Base-by-base conservation (phyloP, 2,888 invertebrate genomes). In the Platycheirus rosarum region DNA sequence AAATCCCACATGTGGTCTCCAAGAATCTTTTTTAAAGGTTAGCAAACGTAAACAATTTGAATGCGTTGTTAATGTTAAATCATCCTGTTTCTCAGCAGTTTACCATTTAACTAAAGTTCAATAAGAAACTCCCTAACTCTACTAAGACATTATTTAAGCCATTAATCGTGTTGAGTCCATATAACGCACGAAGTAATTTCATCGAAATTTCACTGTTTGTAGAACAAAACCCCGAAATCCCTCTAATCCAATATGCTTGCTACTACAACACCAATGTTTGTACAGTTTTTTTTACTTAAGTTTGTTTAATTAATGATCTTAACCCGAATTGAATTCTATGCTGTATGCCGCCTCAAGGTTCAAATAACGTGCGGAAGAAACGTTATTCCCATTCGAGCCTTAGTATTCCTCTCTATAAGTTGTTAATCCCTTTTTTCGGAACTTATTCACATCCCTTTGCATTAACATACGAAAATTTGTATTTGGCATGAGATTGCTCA, bases 381-480 rank as follows among this genome's bases (percentile, higher is more conserved):
- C 37, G 18, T 51, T 55, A 13, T 42, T 8, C 32, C 9, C 23
- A 18, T 48, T 37, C 51, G 29, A 49, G 20, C 42, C 29, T 18
- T 53, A 18, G 55, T 40, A 1, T 29, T 44, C 18, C 0, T 16
- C 29, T 13, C 6, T 26, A 49, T 48, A 20, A 11, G 35, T 48
- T 57, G 20, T 40, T 51, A 80, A 71, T 70, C 62, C 70, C 29
- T 70, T 60, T n/a, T 26, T 70, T 60, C 2, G 42, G 37, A 75
- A 51, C 60, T 75, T 40, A 49, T 66, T 60, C 49, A 57, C 44
- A 32, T 63, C 20, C 37, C 9, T 66, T 9, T 16, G n/a, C 68
- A 80, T 70, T 53, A 66, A 26, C 55, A 62, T 75, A 53, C n/a
- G 8, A 70, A 63, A 75, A 60, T 69, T 70, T 35, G 51, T 53